Conservation (phyloP, 2,888 invertebrate genomes). For the Eutolmus rufibarbis region DNA sequence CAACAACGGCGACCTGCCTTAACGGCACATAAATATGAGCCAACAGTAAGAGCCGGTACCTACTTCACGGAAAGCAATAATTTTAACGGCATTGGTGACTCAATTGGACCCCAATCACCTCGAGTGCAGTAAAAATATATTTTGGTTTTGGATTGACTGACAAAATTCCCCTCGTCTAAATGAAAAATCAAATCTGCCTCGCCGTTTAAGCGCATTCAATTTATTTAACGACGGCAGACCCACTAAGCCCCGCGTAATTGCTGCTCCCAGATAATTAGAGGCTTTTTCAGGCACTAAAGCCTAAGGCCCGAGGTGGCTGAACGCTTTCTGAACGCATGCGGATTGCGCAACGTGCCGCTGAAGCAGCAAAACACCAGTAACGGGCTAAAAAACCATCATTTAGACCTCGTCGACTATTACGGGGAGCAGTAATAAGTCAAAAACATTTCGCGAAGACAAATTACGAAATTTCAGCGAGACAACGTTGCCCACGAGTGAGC, state of each 20-base stretch:
- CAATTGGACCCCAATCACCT: background rate
- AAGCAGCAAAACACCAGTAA: background rate
- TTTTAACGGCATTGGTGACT: background rate
- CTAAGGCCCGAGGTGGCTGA: background rate
- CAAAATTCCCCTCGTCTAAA: background rate
- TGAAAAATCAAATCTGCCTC: background rate
- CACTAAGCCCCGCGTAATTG: background rate
- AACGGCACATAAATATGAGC: background rate
- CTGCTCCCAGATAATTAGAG: background rate
- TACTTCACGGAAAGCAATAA: background rate
- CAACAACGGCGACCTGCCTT: background rate
- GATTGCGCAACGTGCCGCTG: background rate
- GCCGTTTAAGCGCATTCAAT: background rate
- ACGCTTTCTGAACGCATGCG: background rate
- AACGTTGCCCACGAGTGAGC: background rate
- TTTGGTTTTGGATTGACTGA: background rate
- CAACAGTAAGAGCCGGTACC: no score
- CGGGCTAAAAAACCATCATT: background rate
- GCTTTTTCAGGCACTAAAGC: background rate
- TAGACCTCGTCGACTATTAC: background rate
- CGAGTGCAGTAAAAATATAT: background rate
- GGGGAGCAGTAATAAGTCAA: background rate
- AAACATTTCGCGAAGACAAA: background rate
- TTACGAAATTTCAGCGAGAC: background rate
- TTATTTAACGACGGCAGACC: background rate